phyloP scores from a whole-genome alignment of 2,113 vertebrate species.

The Ondatra zibethicus region DNA sequence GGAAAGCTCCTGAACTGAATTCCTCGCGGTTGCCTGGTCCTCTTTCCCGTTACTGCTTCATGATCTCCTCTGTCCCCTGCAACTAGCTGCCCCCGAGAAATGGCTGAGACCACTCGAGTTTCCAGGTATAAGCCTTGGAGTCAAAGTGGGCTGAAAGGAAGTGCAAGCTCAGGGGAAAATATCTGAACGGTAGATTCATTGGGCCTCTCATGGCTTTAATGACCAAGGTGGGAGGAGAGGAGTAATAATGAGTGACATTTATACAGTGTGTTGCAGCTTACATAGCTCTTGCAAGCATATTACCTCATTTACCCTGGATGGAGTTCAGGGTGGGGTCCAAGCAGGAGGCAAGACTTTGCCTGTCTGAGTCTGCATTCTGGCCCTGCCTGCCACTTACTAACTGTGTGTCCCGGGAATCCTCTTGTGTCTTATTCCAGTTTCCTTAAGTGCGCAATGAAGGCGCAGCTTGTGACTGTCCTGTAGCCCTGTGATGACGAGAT shows the following conservation, averaged over 20 bases:
- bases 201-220: constrained; percentile 13
- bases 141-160: background rate
- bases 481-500: background rate
- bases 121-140: background rate
- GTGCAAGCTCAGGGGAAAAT: background rate
- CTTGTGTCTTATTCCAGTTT: background rate
- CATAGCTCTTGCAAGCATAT: background rate
- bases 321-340: constrained; percentile 7
- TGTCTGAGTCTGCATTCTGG: background rate
- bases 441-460: background rate
- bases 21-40: background rate
- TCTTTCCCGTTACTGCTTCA: background rate
- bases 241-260: constrained; percentile 66
- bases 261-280: constrained; percentile 53
- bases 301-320: constrained; percentile 69
- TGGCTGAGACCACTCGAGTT: background rate
- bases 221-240: constrained; percentile 60
- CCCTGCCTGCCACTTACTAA: background rate
- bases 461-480: background rate
- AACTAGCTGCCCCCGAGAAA: background rate
- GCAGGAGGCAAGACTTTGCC: constrained; percentile 1
- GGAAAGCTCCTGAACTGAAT: background rate
- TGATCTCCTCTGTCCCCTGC: background rate
- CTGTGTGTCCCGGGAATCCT: background rate
- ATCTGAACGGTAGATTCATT: background rate